These are phyloP conservation scores for Wasmannia auropunctata DNA, from an alignment of 1,140 invertebrate genomes.

Conservation along the genomic window DNA sequence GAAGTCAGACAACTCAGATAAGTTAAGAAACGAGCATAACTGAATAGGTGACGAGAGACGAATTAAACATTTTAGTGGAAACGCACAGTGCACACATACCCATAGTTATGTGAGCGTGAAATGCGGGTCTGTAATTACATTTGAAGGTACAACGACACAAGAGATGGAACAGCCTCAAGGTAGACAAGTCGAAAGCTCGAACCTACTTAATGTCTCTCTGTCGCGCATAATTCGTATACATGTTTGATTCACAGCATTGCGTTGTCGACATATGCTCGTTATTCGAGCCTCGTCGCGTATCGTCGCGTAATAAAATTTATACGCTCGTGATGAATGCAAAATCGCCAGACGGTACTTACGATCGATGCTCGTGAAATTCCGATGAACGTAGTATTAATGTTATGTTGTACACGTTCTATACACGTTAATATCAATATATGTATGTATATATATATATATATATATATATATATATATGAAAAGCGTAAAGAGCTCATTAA, in stretches of 20 bases:
- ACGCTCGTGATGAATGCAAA: slow-evolving; percentile 23
- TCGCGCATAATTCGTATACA: slow-evolving; percentile 57
- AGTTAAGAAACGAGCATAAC: slow-evolving; percentile 8
- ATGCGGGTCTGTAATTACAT: slow-evolving; percentile 56
- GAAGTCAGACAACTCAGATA: not conserved
- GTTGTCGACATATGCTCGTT: not conserved
- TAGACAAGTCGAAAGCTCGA: slow-evolving; percentile 38
- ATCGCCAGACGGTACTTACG: slow-evolving; percentile 24
- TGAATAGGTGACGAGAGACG: not conserved
- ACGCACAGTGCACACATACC: not conserved
- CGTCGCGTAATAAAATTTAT: slow-evolving; percentile 24
- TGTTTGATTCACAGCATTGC: slow-evolving; percentile 35
- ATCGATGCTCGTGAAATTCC: slow-evolving; percentile 36
- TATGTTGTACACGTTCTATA: not conserved
- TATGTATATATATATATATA: not conserved
- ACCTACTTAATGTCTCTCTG: slow-evolving; percentile 54
- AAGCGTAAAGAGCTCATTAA: slow-evolving; percentile 26
- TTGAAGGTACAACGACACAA: slow-evolving; percentile 60
- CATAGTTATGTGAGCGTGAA: slow-evolving; percentile 51
- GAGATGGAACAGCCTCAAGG: slow-evolving; percentile 52
- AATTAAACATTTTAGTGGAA: slow-evolving; percentile 12
- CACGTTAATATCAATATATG: not conserved
- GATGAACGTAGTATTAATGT: slow-evolving; percentile 23
- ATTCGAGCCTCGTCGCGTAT: slow-evolving; percentile 9
- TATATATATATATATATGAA: no score